Evolutionary conservation across 2,113 vertebrate species (phyloP).

Genomic region (Pachyramphus minor): DNA sequence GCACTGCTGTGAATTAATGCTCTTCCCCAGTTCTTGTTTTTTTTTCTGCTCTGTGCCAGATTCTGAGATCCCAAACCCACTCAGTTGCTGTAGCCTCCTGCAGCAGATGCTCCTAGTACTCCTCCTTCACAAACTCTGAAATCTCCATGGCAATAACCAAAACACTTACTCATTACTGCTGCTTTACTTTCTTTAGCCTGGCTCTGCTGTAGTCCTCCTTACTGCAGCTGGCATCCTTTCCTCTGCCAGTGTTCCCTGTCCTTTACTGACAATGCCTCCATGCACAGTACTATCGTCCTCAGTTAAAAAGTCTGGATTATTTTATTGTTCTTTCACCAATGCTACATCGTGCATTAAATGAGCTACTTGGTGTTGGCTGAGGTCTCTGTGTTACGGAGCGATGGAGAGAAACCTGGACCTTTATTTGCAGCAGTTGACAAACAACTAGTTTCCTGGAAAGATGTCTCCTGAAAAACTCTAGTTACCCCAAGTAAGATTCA

Average conservation of each 20-base stretch:
- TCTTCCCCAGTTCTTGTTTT: background rate
- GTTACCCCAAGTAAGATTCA: background rate
- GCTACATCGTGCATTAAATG: background rate
- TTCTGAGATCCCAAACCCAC: background rate
- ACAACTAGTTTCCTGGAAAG: background rate
- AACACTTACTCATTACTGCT: background rate
- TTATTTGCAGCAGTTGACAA: background rate
- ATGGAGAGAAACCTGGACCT: background rate
- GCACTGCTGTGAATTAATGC: accelerated
- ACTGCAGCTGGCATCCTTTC: background rate
- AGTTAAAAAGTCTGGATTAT: background rate
- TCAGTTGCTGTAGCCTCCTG: background rate
- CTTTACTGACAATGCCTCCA: background rate
- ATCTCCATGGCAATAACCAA: background rate
- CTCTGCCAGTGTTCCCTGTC: accelerated
- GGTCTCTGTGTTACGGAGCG: background rate
- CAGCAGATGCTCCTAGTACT: background rate
- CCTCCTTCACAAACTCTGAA: background rate
- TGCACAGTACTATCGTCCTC: background rate
- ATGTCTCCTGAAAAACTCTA: background rate
- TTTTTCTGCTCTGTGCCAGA: background rate
- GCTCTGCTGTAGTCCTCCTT: background rate
- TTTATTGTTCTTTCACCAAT: background rate
- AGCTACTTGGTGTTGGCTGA: background rate
- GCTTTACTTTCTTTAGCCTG: background rate